Conservation (phyloP, 2,888 invertebrate genomes). For the Spodoptera littoralis region DNA sequence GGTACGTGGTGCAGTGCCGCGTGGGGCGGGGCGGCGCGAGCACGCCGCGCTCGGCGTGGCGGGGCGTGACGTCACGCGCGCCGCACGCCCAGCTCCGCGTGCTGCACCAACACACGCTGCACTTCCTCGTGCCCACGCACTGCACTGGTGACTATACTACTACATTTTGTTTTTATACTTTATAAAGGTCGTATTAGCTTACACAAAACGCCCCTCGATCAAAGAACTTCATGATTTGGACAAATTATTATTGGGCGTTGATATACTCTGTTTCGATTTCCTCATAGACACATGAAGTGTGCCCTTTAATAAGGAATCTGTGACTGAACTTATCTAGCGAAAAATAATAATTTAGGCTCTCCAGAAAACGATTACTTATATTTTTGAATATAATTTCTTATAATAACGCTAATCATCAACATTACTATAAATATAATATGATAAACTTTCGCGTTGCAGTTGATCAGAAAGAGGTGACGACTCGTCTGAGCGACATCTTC, state of each 20-base stretch:
- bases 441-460: slow-evolving; percentile 60
- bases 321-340: no score
- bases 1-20: slow-evolving; percentile 84
- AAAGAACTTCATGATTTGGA: no score
- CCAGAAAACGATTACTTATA: no score
- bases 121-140: slow-evolving; percentile 80
- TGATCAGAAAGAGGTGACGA: slow-evolving; percentile 72
- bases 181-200: no score
- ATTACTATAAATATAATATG: no score
- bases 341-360: no score
- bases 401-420: no score
- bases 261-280: no score
- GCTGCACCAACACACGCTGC: slow-evolving; percentile 79
- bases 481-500: slow-evolving; percentile 85
- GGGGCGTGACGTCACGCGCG: slow-evolving; percentile 65
- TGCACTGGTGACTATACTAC: slow-evolving; percentile 56
- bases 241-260: no score
- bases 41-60: slow-evolving; percentile 66
- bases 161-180: not conserved
- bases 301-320: no score
- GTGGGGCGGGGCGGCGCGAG: slow-evolving; percentile 55
- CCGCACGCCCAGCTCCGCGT: slow-evolving; percentile 78
- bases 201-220: not conserved
- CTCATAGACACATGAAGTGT: no score
- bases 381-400: no score